Evolutionary conservation across 1,140 invertebrate genomes (phyloP).

Genomic region (Galleria mellonella): DNA sequence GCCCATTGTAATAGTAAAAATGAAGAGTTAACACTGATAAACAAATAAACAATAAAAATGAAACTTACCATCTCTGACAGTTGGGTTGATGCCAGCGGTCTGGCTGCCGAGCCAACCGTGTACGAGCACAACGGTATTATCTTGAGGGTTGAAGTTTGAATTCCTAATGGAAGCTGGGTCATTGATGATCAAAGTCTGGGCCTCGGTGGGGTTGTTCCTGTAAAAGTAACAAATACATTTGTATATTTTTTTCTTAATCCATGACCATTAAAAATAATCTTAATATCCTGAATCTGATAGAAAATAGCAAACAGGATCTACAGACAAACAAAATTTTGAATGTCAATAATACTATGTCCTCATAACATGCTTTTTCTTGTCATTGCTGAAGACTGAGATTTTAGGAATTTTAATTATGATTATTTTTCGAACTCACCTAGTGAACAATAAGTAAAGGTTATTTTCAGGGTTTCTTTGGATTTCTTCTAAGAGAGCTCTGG

Average conservation of each 20-base stretch:
- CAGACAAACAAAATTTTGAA: too few species aligned
- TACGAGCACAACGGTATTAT: constrained; percentile 24
- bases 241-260: too few species aligned
- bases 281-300: too few species aligned
- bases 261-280: too few species aligned
- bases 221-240: background rate
- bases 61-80: constrained; percentile 27
- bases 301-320: too few species aligned
- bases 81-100: constrained; percentile 23
- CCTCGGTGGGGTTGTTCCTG: background rate
- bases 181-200: constrained; percentile 2
- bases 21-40: too few species aligned
- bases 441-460: constrained; percentile 27
- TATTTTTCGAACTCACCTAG: constrained; percentile 18
- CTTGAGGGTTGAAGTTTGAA: constrained; percentile 29
- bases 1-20: too few species aligned
- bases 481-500: constrained; percentile 25
- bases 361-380: too few species aligned
- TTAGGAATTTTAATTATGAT: too few species aligned
- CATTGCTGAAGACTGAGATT: too few species aligned
- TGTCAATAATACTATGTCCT: too few species aligned
- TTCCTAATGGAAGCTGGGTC: constrained; percentile 20
- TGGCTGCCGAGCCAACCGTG: constrained; percentile 39
- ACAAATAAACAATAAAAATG: too few species aligned
- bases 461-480: constrained; percentile 26